Evolutionary conservation across 2,797 vertebrate genomes (phyloP).

Genomic region (Lepus townsendii): DNA sequence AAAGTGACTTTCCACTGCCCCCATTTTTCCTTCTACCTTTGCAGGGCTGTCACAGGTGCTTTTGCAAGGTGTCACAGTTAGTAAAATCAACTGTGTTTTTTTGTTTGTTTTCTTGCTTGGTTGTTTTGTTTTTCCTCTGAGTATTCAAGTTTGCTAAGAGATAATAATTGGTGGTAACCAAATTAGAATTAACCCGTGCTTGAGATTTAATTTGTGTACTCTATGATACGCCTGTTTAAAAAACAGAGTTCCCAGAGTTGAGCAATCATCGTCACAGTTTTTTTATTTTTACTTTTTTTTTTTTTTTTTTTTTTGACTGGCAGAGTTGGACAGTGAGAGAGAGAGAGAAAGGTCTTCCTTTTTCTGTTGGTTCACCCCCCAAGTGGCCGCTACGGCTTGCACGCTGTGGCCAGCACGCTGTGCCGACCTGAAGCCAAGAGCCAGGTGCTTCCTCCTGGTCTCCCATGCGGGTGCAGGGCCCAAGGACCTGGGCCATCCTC

Average conservation of each 20-base stretch:
- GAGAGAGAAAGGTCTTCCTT: no score
- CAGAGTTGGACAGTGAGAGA: no score
- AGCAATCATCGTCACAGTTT: neutral
- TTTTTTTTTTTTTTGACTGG: no score
- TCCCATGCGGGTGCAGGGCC: no score
- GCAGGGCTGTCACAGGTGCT: neutral
- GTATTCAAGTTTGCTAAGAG: neutral
- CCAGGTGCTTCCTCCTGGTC: no score
- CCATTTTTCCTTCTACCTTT: neutral
- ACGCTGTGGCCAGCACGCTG: no score
- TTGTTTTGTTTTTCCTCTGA: neutral
- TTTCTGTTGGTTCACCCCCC: no score
- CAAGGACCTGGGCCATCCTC: no score
- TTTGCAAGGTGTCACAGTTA: neutral
- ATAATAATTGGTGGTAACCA: neutral
- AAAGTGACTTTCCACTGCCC: neutral
- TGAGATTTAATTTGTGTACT: neutral
- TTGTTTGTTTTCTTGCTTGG: no score
- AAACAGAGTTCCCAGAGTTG: neutral
- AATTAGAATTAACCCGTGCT: constrained; percentile 1
- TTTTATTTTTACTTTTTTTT: no score
- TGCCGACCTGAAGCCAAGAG: no score
- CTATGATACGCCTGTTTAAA: neutral
- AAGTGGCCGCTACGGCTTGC: no score
- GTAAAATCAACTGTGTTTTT: constrained; percentile 14